A percentile compares a stretch with the other conserved stretches of the same genome.
Evolutionary conservation across 1,140 invertebrate species (phyloP).

Genomic region (Pseudomyrmex pallidus): DNA sequence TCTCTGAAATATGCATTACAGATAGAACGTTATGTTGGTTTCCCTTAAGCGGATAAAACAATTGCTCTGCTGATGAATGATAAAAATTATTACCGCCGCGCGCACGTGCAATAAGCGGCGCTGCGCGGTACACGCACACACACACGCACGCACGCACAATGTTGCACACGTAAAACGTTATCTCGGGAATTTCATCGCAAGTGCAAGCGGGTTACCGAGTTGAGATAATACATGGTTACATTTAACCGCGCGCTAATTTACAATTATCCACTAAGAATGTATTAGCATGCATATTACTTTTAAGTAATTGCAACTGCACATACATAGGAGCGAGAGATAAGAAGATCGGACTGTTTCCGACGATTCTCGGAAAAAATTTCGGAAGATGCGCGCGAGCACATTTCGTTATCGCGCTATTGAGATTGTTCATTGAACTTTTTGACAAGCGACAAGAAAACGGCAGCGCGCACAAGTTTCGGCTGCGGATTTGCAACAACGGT

Average conservation of each 20-base stretch:
- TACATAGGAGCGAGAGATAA: no score
- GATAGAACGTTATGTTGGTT: conserved; percentile 45
- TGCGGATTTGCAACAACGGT: conserved; percentile 54
- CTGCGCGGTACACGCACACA: conserved; percentile 26
- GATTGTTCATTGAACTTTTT: conserved; percentile 11
- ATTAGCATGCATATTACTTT: no score
- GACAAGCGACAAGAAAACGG: conserved; percentile 49
- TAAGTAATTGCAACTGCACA: no score
- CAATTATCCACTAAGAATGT: background rate
- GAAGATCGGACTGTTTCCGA: background rate
- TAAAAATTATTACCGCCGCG: conserved; percentile 39
- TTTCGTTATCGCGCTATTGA: background rate
- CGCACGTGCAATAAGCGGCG: conserved; percentile 41
- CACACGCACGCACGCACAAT: conserved; percentile 32
- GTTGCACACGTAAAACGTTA: conserved; percentile 32
- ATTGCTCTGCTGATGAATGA: conserved; percentile 53
- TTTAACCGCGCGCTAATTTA: conserved; percentile 14
- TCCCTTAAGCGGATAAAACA: conserved; percentile 61
- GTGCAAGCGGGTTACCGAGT: background rate
- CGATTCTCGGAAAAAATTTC: conserved; percentile 28
- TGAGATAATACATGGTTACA: background rate
- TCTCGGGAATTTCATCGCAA: conserved; percentile 32
- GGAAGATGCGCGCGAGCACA: background rate
- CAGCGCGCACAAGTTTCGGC: conserved; percentile 27
- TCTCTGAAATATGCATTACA: conserved; percentile 55